phyloP scores from a whole-genome alignment of 2,113 vertebrate genomes.

The Tylochromis polylepis region DNA sequence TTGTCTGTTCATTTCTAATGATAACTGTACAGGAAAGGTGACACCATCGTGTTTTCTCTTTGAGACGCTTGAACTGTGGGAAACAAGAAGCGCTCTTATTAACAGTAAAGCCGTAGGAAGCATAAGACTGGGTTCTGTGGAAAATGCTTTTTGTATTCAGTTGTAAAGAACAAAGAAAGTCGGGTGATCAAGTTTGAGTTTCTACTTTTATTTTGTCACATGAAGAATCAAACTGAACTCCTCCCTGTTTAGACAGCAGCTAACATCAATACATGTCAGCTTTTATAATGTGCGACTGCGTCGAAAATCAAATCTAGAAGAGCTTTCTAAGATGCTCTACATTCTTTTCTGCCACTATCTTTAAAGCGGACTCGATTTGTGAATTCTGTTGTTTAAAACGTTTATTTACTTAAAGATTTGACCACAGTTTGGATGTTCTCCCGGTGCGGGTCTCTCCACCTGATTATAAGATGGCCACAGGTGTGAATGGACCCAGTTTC shows the following conservation, averaged over 20 bases:
- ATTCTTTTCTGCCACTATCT: accelerated
- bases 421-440: neutral
- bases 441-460: accelerated
- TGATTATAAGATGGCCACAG: neutral
- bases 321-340: neutral
- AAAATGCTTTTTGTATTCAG: neutral
- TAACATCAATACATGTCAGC: neutral
- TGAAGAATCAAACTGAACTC: neutral
- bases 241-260: neutral
- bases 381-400: neutral
- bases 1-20: neutral
- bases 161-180: neutral
- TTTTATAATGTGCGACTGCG: neutral
- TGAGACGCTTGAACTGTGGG: neutral
- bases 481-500: neutral
- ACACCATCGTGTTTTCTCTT: neutral
- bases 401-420: neutral
- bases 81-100: too few relatives aligned
- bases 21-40: neutral
- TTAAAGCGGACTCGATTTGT: neutral
- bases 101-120: accelerated
- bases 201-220: neutral
- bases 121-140: neutral
- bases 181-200: neutral
- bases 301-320: neutral